Percentiles rank a stretch among this genome's conserved stretches.
These are phyloP conservation scores for Lobophora halterata DNA, from an alignment of 2,888 invertebrate genomes.

Conservation along the genomic window DNA sequence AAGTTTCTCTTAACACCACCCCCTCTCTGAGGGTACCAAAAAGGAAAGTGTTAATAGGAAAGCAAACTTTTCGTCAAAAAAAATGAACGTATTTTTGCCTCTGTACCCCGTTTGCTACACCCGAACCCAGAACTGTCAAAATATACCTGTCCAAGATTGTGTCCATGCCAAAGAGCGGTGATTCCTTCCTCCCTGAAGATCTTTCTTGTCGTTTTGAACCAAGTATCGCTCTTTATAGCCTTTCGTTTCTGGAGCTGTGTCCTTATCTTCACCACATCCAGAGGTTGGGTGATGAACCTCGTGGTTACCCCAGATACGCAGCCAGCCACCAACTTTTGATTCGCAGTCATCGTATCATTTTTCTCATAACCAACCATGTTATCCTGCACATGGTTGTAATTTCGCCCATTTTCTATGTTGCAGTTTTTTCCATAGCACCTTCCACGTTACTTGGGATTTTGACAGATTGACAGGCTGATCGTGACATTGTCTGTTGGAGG, in stretches of 20 bases:
- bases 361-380: constrained; percentile 62
- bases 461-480: too few species aligned
- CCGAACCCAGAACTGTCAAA: too few species aligned
- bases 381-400: constrained; percentile 27
- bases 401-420: constrained; percentile 6
- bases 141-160: constrained; percentile 92
- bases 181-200: constrained; percentile 92
- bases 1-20: too few species aligned
- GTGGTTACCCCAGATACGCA: constrained; percentile 54
- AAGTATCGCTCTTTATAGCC: too few species aligned
- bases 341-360: constrained; percentile 49
- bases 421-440: constrained; percentile 11
- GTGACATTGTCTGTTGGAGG: too few species aligned
- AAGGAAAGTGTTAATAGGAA: too few species aligned
- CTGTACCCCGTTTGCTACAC: too few species aligned
- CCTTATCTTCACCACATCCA: constrained; percentile 96
- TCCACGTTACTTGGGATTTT: neutral
- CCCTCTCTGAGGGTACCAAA: too few species aligned
- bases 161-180: constrained; percentile 96
- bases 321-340: constrained; percentile 60
- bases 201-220: constrained; percentile 83
- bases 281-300: constrained; percentile 82
- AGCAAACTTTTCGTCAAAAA: too few species aligned
- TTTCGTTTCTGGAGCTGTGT: constrained; percentile 94
- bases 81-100: too few species aligned